Conservation (phyloP, 2,113 vertebrate genomes). For the Serilophus lunatus region DNA sequence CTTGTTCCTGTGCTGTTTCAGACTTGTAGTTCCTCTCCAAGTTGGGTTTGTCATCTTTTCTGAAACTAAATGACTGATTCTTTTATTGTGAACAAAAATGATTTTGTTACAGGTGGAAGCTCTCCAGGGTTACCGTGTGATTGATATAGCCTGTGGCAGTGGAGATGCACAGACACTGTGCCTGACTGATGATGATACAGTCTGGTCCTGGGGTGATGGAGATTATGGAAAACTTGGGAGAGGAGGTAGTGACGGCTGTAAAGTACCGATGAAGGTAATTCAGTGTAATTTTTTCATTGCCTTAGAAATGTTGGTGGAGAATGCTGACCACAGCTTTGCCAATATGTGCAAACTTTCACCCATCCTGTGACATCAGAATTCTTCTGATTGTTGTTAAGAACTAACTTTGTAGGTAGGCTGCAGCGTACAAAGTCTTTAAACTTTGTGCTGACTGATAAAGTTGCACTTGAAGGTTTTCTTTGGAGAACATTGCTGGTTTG, state of each 20-base stretch:
- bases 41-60: not conserved
- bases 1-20: not conserved
- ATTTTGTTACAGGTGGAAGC: conserved; percentile 86
- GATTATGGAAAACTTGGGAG: conserved; percentile 97
- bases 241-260: conserved; percentile 96
- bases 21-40: not conserved
- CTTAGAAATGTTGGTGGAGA: not conserved
- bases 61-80: not conserved
- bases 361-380: not conserved
- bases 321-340: not conserved
- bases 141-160: conserved; percentile 95
- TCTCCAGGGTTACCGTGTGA: conserved; percentile 93
- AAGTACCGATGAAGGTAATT: conserved; percentile 96
- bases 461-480: not conserved
- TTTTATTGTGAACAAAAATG: not conserved
- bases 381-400: not conserved
- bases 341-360: not conserved
- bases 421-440: not conserved
- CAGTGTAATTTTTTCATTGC: not conserved
- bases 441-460: not conserved
- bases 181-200: conserved; percentile 94
- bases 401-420: not conserved
- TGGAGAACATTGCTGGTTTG: not conserved
- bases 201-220: conserved; percentile 99
- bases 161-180: conserved; percentile 96